Conservation (phyloP, 2,113 vertebrate species). For the Urocynchramus pylzowi region DNA sequence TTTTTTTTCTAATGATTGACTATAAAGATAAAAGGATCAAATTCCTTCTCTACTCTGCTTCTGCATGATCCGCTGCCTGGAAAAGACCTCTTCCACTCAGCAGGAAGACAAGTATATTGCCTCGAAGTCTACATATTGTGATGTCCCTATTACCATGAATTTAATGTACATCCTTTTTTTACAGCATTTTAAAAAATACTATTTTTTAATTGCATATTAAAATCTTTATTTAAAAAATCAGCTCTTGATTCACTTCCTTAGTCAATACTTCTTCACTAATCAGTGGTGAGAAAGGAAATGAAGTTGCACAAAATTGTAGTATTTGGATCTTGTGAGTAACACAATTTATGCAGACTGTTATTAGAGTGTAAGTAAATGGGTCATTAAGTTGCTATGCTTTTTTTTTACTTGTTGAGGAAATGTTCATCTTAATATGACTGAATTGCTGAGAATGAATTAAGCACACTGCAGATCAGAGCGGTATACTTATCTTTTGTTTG, state of each 20-base stretch:
- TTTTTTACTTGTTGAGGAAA: neutral
- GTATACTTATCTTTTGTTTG: neutral
- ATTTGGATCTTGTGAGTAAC: neutral
- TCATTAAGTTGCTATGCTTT: neutral
- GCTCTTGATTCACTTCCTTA: neutral
- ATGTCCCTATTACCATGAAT: neutral
- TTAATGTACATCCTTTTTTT: neutral
- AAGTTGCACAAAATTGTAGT: neutral
- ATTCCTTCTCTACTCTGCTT: neutral
- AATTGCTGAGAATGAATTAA: neutral
- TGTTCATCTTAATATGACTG: neutral
- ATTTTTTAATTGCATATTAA: neutral
- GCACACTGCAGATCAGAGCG: neutral
- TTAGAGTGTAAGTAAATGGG: neutral
- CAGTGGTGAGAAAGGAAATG: neutral
- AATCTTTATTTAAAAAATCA: neutral
- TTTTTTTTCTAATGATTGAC: neutral
- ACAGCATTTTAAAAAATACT: accelerated
- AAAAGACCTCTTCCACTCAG: neutral
- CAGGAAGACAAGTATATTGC: neutral
- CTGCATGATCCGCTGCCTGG: neutral
- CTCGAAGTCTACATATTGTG: neutral
- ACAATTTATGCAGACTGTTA: neutral
- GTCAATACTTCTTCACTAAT: neutral
- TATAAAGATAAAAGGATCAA: neutral